Evolutionary conservation across 2,888 invertebrate genomes (phyloP).

Genomic region (Sycophila texana): DNA sequence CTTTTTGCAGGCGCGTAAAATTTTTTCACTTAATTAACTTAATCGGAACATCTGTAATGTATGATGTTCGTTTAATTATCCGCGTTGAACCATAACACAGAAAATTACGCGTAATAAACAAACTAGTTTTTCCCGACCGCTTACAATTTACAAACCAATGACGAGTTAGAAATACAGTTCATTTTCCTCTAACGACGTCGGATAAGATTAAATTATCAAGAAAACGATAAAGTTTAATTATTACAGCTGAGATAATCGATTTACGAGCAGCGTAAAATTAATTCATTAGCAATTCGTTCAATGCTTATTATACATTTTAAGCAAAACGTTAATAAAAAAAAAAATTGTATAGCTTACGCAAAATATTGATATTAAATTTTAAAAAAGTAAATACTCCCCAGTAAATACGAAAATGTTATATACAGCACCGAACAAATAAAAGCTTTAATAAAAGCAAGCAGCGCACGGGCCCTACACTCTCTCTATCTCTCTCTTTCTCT

Average conservation of each 20-base stretch:
- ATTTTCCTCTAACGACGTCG: too few relatives aligned
- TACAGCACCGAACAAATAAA: background rate
- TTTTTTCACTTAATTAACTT: conserved; percentile 8
- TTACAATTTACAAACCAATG: conserved; percentile 14
- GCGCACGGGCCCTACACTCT: too few relatives aligned
- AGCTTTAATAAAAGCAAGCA: background rate
- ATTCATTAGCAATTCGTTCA: too few relatives aligned
- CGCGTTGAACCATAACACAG: background rate
- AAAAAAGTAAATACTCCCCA: background rate
- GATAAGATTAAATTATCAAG: too few relatives aligned
- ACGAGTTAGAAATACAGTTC: too few relatives aligned
- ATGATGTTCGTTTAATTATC: background rate
- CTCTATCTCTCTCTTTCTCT: too few relatives aligned
- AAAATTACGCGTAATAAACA: conserved; percentile 30
- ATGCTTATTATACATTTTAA: too few relatives aligned
- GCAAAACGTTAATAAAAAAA: too few relatives aligned
- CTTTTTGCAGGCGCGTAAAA: background rate
- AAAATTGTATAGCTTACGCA: too few relatives aligned
- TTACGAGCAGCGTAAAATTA: too few relatives aligned
- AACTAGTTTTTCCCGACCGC: background rate
- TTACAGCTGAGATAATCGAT: too few relatives aligned
- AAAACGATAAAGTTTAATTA: too few relatives aligned
- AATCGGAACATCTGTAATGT: conserved; percentile 4
- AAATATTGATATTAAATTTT: background rate
- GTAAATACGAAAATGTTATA: background rate